Evolutionary conservation across 2,113 vertebrate species (phyloP).

Genomic region (Prinia subflava): DNA sequence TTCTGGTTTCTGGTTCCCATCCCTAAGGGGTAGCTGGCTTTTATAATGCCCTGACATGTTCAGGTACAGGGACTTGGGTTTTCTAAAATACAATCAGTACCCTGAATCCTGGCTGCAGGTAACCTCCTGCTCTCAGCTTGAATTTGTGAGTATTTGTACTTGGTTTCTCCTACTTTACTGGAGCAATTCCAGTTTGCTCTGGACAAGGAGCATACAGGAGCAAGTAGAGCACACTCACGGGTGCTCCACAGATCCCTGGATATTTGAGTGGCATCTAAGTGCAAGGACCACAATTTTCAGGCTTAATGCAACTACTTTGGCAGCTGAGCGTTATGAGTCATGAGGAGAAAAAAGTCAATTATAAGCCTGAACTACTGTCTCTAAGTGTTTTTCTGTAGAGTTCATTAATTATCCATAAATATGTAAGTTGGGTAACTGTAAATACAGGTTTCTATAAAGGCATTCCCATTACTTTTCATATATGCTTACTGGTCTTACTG

Average conservation of each 20-base stretch:
- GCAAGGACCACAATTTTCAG: background rate
- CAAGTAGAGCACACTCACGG: accelerated
- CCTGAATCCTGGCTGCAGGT: background rate
- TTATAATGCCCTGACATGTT: background rate
- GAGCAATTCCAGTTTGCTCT: background rate
- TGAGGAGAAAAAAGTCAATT: background rate
- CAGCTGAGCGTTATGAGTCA: background rate
- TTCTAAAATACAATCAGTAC: background rate
- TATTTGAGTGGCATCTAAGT: background rate
- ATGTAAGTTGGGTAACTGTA: background rate
- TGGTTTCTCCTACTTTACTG: background rate
- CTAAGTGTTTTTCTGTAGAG: background rate
- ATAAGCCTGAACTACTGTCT: background rate
- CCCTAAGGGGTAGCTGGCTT: accelerated
- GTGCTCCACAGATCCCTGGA: background rate
- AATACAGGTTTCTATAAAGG: background rate
- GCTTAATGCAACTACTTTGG: background rate
- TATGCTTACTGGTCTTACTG: background rate
- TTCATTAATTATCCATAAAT: background rate
- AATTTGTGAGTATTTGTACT: background rate
- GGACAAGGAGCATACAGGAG: background rate
- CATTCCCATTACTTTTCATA: background rate
- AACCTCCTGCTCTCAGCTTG: background rate
- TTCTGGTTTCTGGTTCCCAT: background rate
- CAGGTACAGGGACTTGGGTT: background rate